Percentiles rank a stretch among this genome's conserved stretches.
These are phyloP conservation scores for Meloidogyne floridensis DNA, from an alignment of 1,140 invertebrate genomes.

Conservation along the genomic window DNA sequence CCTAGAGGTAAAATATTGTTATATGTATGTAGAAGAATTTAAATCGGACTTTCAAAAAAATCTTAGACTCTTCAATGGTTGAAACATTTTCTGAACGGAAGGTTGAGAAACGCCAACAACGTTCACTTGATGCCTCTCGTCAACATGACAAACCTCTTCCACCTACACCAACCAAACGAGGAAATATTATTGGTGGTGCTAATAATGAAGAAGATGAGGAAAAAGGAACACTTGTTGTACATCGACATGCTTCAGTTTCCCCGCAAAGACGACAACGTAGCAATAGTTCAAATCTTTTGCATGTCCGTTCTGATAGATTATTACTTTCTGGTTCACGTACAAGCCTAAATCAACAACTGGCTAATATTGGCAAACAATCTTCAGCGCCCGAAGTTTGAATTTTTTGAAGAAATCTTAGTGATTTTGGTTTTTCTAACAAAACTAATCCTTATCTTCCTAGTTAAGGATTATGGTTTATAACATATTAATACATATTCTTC, in stretches of 20 bases:
- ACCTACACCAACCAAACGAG: conserved; percentile 75
- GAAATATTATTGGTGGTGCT: conserved; percentile 67
- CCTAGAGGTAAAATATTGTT: conserved; percentile 45
- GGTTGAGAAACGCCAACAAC: neutral
- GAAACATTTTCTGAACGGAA: conserved; percentile 7
- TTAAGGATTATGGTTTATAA: too few species aligned
- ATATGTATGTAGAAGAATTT: neutral
- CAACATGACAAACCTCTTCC: conserved; percentile 84
- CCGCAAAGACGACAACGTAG: conserved; percentile 33
- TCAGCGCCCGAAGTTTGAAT: conserved; percentile 56
- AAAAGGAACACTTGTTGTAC: conserved; percentile 47
- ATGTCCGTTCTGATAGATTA: conserved; percentile 15
- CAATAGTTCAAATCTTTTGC: conserved; percentile 39
- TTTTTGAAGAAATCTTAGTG: neutral
- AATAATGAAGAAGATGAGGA: conserved; percentile 71
- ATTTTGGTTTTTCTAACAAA: too few species aligned
- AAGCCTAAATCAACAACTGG: conserved; percentile 42
- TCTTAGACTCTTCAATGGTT: conserved; percentile 24
- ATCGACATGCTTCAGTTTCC: conserved; percentile 33
- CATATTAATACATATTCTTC: too few species aligned
- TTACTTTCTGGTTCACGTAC: conserved; percentile 29
- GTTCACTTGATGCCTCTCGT: conserved; percentile 40
- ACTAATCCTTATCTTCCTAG: too few species aligned
- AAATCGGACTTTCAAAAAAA: neutral
- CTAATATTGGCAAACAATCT: conserved; percentile 52